Evolutionary conservation across 2,797 vertebrate species (phyloP).

Genomic region (Aldrovandia affinis): DNA sequence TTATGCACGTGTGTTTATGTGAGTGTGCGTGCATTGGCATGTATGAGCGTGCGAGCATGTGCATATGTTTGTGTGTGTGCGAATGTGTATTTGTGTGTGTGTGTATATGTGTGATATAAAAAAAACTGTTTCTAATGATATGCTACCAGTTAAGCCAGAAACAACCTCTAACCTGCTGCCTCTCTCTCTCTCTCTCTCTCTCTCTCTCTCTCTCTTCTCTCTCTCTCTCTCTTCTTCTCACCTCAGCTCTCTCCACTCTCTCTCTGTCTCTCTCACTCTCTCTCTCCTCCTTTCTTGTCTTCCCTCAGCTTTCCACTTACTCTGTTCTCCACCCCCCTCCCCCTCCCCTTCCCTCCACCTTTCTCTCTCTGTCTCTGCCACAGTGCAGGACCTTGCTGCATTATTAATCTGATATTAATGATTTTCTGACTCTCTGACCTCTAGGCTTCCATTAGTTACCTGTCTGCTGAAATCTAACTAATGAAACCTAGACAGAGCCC

Average conservation of each 20-base stretch:
- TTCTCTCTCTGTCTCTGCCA: slow-evolving; percentile 38
- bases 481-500: slow-evolving; percentile 51
- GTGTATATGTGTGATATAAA: too few relatives aligned
- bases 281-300: neutral
- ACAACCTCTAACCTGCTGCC: slow-evolving; percentile 7
- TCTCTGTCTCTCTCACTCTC: slow-evolving; percentile 9
- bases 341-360: neutral
- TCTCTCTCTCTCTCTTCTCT: slow-evolving; percentile 23
- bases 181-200: neutral
- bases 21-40: neutral
- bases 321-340: neutral
- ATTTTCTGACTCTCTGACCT: slow-evolving; percentile 66
- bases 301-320: neutral
- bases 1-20: too few relatives aligned
- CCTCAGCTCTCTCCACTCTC: neutral
- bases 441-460: slow-evolving; percentile 57
- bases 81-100: too few relatives aligned
- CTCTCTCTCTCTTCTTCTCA: neutral
- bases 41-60: too few relatives aligned
- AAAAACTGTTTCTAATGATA: neutral
- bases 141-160: neutral
- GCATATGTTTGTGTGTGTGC: too few relatives aligned
- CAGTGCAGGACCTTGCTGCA: slow-evolving; percentile 51
- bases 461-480: slow-evolving; percentile 52
- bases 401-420: slow-evolving; percentile 68